Percentiles rank a stretch among this genome's conserved stretches.
phyloP scores from a whole-genome alignment of 2,888 invertebrate genomes.

The Monochamus alternatus region DNA sequence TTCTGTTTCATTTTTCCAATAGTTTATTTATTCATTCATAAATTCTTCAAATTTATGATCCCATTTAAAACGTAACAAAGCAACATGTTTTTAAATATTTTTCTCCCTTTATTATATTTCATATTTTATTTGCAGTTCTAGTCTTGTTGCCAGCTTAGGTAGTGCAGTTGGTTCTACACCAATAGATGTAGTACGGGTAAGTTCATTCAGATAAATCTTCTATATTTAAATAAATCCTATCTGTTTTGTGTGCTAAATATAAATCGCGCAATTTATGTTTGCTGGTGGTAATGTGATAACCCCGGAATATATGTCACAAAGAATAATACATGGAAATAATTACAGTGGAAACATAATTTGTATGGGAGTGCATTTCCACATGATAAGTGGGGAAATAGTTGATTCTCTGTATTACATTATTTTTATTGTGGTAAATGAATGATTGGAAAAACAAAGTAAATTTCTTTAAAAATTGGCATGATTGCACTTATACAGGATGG shows the following conservation, averaged over 20 bases:
- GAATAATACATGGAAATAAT: background rate
- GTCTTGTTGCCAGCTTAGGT: constrained; percentile 92
- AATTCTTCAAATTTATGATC: no score
- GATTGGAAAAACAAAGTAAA: no score
- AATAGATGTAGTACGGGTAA: constrained; percentile 92
- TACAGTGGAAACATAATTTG: background rate
- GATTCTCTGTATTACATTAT: no score
- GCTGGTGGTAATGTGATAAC: constrained; percentile 28
- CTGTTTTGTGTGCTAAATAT: constrained; percentile 4
- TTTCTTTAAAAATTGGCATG: no score
- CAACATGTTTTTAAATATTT: background rate
- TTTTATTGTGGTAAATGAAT: no score
- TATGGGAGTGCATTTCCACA: no score
- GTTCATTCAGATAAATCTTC: constrained; percentile 59
- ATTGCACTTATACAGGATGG: no score
- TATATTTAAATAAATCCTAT: background rate
- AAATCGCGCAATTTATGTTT: constrained; percentile 4
- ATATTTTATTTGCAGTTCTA: constrained; percentile 78
- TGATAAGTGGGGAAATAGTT: no score
- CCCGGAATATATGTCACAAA: background rate
- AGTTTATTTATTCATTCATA: no score
- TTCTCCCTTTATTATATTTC: constrained; percentile 16
- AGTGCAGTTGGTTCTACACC: constrained; percentile 96
- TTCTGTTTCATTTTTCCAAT: background rate
- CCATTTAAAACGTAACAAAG: no score